These are phyloP conservation scores for Hydractinia echinata DNA, from an alignment of 30 jellyfish, hydroid and myxozoan genomes.

Conservation along the genomic window DNA sequence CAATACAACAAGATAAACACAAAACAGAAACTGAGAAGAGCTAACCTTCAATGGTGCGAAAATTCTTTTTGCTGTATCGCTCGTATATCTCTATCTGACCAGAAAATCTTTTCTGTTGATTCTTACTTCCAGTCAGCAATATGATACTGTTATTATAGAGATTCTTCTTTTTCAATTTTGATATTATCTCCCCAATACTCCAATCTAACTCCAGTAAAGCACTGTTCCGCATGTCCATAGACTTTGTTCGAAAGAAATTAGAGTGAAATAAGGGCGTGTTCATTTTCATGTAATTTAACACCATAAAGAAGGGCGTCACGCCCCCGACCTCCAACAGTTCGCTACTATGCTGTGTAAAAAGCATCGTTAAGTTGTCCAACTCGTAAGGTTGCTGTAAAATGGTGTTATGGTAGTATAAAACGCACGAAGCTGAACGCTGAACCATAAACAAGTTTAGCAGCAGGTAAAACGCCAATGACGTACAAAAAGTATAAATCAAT, in stretches of 20 bases:
- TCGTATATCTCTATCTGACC: constrained; percentile 13
- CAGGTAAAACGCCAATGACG: constrained; percentile 38
- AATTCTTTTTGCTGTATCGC: constrained; percentile 23
- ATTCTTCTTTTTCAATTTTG: constrained; percentile 17
- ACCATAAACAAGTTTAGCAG: constrained; percentile 37
- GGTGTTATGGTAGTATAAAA: constrained; percentile 35
- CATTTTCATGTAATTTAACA: constrained; percentile 41
- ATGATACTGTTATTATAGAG: constrained; percentile 31
- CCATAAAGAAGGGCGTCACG: constrained; percentile 39
- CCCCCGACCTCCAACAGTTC: constrained; percentile 24
- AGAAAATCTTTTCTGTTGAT: background rate
- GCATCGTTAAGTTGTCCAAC: constrained; percentile 46
- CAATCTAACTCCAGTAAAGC: constrained; percentile 60
- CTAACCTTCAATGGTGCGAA: constrained; percentile 19
- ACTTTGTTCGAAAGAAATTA: constrained; percentile 15
- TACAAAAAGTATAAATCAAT: constrained; percentile 30
- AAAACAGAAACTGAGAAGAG: background rate
- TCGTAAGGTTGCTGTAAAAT: constrained; percentile 61
- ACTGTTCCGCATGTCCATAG: background rate
- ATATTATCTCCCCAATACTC: constrained; percentile 60
- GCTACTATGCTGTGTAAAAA: constrained; percentile 31
- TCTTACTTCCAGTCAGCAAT: constrained; percentile 48
- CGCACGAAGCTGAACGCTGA: constrained; percentile 61
- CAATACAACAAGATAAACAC: too few species aligned
- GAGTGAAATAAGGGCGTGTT: constrained; percentile 43